Base-by-base conservation (phyloP, 2,113 vertebrate species). In the Phrynocephalus versicolor region DNA sequence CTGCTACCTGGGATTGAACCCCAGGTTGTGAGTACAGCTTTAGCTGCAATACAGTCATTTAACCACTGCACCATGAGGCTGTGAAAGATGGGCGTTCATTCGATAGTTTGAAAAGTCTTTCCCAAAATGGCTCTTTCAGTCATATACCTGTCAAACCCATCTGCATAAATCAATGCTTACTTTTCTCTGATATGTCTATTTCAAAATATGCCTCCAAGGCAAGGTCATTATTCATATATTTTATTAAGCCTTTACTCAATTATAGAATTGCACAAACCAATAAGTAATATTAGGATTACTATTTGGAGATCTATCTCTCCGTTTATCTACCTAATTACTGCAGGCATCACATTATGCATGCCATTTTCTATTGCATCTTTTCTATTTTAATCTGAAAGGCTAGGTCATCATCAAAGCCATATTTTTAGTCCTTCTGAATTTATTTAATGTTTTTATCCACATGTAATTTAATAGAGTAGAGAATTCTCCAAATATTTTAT, bases 111-210 rank as follows among this genome's bases (percentile, higher is more conserved):
- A 75, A 55, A 76, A 58, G 41, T 30, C 21, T 55, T 10, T 72
- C 23, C 73, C 76, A 84, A 84, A 35, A 19, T 51, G 21, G 62
- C 72, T 75, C 51, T 84, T 84, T 76, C 21, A 81, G 45, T 41
- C 19, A 55, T 23, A 64, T 55, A 3, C 45, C 18, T 67, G 41
- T 69, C 39, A 25, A 64, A 30, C 7, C 82, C 2, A 64, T 75
- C 39, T 76, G 55, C 72, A 76, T 76, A 84, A 67, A 65, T 84
- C 23, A 75, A 14, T 75, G 5, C n/a, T 65, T 64, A 45, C 18
- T 77, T 33, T 18, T 39, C 23, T 71, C 33, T 39, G 45, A 57
- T 19, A 33, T 19, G 35, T 72, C 51, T 35, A 58, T 30, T 82
- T 23, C 65, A 57, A 74, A 45, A 65, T 75, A 75, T 8, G 3